phyloP scores from a whole-genome alignment of 2,888 invertebrate genomes.

The Lysandra coridon region DNA sequence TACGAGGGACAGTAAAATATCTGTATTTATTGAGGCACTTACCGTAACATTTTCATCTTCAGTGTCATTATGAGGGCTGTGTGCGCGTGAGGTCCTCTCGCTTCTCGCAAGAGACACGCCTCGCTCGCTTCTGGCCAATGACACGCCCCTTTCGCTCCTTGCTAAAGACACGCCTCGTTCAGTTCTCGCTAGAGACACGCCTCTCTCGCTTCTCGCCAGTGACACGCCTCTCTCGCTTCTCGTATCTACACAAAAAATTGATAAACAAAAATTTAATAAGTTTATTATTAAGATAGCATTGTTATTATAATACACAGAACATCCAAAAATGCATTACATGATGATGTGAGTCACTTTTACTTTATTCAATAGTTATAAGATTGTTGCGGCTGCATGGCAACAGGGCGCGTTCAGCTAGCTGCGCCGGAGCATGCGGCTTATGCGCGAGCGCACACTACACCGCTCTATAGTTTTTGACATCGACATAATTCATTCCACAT shows the following conservation, averaged over 20 bases:
- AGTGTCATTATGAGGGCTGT: constrained; percentile 49
- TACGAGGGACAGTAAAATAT: neutral
- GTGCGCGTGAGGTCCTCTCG: constrained; percentile 48
- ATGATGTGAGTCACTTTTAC: no score
- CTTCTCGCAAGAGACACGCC: constrained; percentile 58
- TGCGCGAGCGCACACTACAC: no score
- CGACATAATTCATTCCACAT: no score
- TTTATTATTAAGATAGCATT: no score
- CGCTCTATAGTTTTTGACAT: no score
- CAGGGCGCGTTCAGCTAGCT: no score
- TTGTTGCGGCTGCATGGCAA: no score
- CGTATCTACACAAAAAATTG: constrained; percentile 47
- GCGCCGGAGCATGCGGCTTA: no score
- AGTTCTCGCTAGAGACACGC: constrained; percentile 32
- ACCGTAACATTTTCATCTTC: constrained; percentile 63
- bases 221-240: constrained; percentile 40
- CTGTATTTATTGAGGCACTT: constrained; percentile 28
- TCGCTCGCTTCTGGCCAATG: constrained; percentile 58
- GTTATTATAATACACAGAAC: no score
- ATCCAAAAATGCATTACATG: no score
- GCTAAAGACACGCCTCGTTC: constrained; percentile 58
- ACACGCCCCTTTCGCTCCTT: constrained; percentile 60
- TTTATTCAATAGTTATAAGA: no score
- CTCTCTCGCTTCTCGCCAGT: neutral
- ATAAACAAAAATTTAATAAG: neutral